Evolutionary conservation across 2,113 vertebrate genomes (phyloP).

Genomic region (Ibidorhyncha struthersii): DNA sequence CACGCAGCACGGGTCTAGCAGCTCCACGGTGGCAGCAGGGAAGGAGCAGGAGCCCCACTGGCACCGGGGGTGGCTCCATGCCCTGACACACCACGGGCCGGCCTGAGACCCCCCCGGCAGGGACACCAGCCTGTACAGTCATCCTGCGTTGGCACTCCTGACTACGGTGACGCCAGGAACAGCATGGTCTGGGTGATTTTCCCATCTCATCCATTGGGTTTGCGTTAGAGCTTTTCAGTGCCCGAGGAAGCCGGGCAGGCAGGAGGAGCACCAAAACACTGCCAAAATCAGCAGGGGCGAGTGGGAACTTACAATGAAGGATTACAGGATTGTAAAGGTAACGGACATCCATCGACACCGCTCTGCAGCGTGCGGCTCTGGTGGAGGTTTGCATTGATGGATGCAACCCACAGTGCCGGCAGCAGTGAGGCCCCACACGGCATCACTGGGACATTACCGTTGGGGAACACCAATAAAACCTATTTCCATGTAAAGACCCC

Average conservation of each 20-base stretch:
- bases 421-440: too few species aligned
- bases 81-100: fast-evolving
- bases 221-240: not conserved
- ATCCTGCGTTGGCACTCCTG: not conserved
- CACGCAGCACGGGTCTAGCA: not conserved
- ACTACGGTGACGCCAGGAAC: not conserved
- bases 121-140: not conserved
- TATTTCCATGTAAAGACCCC: too few species aligned
- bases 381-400: too few species aligned
- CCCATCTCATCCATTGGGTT: not conserved
- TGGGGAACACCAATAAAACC: too few species aligned
- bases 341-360: too few species aligned
- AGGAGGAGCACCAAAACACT: not conserved
- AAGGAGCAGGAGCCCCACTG: not conserved
- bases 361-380: too few species aligned
- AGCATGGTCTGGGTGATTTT: too few species aligned
- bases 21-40: not conserved
- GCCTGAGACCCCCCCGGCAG: not conserved
- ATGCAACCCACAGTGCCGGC: too few species aligned
- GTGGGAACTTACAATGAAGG: too few species aligned
- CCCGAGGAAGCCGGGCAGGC: not conserved
- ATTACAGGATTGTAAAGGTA: too few species aligned
- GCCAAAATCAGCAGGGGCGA: not conserved
- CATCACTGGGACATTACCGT: too few species aligned
- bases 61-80: not conserved